These are phyloP conservation scores for Drosophila sechellia DNA, from an alignment of 1,140 invertebrate genomes.

Conservation along the genomic window DNA sequence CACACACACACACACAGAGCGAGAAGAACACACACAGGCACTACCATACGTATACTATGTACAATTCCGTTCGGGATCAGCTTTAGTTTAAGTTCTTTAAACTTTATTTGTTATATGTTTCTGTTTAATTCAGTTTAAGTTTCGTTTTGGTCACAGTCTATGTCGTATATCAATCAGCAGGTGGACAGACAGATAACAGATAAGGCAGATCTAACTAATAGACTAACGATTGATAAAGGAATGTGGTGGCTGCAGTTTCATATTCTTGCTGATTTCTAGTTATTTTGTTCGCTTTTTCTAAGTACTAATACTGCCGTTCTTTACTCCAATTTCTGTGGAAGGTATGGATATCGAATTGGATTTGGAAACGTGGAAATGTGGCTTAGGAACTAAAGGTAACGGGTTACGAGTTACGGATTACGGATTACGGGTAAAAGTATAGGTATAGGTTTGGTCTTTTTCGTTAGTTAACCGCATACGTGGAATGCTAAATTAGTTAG, in stretches of 20 bases:
- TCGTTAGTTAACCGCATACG: slow-evolving; percentile 44
- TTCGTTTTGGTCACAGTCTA: slow-evolving; percentile 12
- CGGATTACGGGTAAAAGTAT: not conserved
- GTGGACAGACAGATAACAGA: slow-evolving; percentile 21
- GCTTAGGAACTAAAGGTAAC: slow-evolving; percentile 13
- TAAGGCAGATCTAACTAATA: slow-evolving; percentile 36
- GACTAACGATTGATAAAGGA: slow-evolving; percentile 35
- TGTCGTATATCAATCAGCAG: slow-evolving; percentile 12
- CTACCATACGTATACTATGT: slow-evolving; percentile 8
- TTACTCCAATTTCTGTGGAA: slow-evolving; percentile 10
- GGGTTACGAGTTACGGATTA: not conserved
- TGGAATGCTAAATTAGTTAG: slow-evolving; percentile 67
- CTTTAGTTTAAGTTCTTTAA: not conserved
- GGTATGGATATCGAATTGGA: slow-evolving; percentile 11
- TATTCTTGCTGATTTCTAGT: not conserved
- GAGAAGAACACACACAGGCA: slow-evolving; percentile 8
- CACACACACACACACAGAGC: not conserved
- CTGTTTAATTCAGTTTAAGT: slow-evolving; percentile 1
- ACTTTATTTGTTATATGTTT: too few relatives aligned
- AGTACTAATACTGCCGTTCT: slow-evolving; percentile 57
- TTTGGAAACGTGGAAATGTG: slow-evolving; percentile 7
- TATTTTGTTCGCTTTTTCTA: slow-evolving; percentile 45
- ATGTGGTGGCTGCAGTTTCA: slow-evolving; percentile 25
- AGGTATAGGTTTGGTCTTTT: slow-evolving; percentile 15
- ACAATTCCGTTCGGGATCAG: slow-evolving; percentile 7